These are phyloP conservation scores for Achroia grisella DNA, from an alignment of 1,140 invertebrate genomes.

Conservation along the genomic window DNA sequence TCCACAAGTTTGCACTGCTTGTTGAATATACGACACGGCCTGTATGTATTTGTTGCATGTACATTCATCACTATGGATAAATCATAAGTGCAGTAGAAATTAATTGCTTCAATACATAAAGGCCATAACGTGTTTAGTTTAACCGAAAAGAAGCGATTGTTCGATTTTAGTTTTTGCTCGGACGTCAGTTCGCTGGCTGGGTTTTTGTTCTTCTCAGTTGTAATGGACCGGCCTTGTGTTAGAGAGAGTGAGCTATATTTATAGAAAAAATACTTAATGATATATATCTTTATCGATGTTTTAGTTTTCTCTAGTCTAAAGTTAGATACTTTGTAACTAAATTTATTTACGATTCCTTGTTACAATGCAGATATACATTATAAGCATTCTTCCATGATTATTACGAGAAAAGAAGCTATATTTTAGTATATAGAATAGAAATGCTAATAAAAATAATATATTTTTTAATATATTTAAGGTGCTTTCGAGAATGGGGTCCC, in stretches of 20 bases:
- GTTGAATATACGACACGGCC: background rate
- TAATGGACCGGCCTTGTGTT: slow-evolving; percentile 20
- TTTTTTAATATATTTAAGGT: slow-evolving; percentile 40
- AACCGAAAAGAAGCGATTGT: slow-evolving; percentile 20
- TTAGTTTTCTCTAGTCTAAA: slow-evolving; percentile 66
- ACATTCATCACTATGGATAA: slow-evolving; percentile 1
- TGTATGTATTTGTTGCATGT: background rate
- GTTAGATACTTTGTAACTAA: slow-evolving; percentile 31
- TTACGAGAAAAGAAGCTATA: slow-evolving; percentile 49
- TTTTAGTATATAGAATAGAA: slow-evolving; percentile 44
- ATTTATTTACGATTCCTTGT: slow-evolving; percentile 35
- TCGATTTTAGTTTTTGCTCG: slow-evolving; percentile 36
- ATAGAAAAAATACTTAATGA: slow-evolving; percentile 25
- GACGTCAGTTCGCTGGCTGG: slow-evolving; percentile 23
- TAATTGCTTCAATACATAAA: too few species aligned
- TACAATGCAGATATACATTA: slow-evolving; percentile 33
- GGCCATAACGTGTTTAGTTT: background rate
- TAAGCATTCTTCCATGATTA: slow-evolving; percentile 55
- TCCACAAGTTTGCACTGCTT: slow-evolving; percentile 13
- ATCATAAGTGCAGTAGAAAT: slow-evolving; percentile 2
- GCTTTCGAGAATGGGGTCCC: slow-evolving; percentile 45
- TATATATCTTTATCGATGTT: slow-evolving; percentile 51
- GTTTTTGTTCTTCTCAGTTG: slow-evolving; percentile 30
- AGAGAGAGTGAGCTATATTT: slow-evolving; percentile 44
- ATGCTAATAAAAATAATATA: slow-evolving; percentile 28